Conservation (phyloP, 1,140 invertebrate genomes). For the Drosophila mauritiana region DNA sequence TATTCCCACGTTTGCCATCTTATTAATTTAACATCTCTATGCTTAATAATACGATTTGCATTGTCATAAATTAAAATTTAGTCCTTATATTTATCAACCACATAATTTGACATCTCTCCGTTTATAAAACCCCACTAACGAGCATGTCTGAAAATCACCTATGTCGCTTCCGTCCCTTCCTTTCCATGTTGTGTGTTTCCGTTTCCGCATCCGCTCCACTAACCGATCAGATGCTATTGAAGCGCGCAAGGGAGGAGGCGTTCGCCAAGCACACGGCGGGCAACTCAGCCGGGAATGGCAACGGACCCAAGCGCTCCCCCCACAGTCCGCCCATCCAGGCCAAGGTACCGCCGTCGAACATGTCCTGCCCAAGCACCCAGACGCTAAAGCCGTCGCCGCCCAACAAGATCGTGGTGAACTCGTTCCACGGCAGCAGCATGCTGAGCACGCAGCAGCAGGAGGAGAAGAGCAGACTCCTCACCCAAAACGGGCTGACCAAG, state of each 20-base stretch:
- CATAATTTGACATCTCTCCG: background rate
- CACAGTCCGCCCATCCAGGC: slow-evolving; percentile 31
- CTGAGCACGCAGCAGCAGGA: slow-evolving; percentile 71
- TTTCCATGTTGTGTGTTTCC: slow-evolving; percentile 26
- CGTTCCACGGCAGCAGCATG: slow-evolving; percentile 81
- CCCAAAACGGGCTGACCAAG: slow-evolving; percentile 80
- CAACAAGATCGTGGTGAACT: slow-evolving; percentile 80
- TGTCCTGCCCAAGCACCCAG: slow-evolving; percentile 44
- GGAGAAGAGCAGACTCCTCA: slow-evolving; percentile 72
- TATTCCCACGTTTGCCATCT: background rate
- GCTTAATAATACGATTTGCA: too few relatives aligned
- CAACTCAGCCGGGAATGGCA: slow-evolving; percentile 21
- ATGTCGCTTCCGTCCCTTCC: background rate
- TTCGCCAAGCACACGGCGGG: slow-evolving; percentile 35
- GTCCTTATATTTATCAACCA: background rate
- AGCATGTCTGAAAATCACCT: background rate
- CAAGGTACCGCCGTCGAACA: slow-evolving; percentile 12
- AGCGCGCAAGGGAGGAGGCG: slow-evolving; percentile 77
- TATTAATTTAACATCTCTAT: too few relatives aligned
- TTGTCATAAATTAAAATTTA: background rate
- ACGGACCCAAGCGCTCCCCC: slow-evolving; percentile 48
- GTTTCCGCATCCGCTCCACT: slow-evolving; percentile 45
- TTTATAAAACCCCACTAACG: background rate
- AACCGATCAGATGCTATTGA: slow-evolving; percentile 80
- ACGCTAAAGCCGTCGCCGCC: slow-evolving; percentile 55